Evolutionary conservation across 2,113 vertebrate species (phyloP).

Genomic region (Apodemus speciosus): DNA sequence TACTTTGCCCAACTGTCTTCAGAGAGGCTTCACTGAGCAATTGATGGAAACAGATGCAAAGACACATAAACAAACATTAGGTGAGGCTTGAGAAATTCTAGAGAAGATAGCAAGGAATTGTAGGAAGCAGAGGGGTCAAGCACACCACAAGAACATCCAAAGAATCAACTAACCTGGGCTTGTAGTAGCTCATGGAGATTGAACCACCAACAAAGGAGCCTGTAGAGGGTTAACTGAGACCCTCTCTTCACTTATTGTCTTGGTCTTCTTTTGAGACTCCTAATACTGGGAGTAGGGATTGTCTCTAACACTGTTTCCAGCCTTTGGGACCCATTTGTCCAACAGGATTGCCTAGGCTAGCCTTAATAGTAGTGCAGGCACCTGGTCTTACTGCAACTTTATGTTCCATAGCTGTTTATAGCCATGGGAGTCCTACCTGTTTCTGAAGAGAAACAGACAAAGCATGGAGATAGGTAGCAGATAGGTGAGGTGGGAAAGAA

Average conservation of each 20-base stretch:
- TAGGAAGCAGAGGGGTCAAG: too few species aligned
- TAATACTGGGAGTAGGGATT: not conserved
- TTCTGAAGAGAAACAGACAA: not conserved
- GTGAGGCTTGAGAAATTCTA: too few species aligned
- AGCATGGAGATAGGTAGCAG: fast-evolving
- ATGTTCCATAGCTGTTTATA: not conserved
- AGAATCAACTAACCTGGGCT: too few species aligned
- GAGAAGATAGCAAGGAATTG: too few species aligned
- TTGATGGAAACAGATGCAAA: not conserved
- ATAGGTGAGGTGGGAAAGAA: not conserved
- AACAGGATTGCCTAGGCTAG: not conserved
- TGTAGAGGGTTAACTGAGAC: too few species aligned
- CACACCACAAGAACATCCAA: too few species aligned
- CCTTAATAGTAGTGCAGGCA: not conserved
- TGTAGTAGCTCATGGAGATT: not conserved
- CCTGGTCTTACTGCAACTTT: not conserved
- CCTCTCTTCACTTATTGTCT: not conserved
- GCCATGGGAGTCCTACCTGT: not conserved
- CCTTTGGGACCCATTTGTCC: not conserved
- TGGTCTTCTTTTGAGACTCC: not conserved
- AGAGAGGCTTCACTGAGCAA: not conserved
- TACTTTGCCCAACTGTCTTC: not conserved
- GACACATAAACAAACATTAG: not conserved
- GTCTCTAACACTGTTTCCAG: not conserved
- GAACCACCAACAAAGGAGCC: not conserved